Evolutionary conservation across 2,888 invertebrate genomes (phyloP), one percentile per base, ranked within the genome.

Genomic region (Meliscaeva auricollis): DNA sequence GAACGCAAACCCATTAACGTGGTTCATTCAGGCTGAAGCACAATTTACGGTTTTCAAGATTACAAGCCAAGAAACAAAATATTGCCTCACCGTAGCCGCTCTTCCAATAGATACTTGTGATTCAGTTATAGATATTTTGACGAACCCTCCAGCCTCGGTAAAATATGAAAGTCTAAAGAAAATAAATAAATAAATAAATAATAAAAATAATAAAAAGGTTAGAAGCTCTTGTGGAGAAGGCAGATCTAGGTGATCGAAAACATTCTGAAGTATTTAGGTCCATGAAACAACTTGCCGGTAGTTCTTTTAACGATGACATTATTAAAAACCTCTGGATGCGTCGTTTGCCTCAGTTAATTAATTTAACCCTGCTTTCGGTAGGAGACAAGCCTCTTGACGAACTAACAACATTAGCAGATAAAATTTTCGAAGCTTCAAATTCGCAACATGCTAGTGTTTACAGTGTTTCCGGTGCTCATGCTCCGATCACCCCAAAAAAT

Each of bases 331-430:
- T 64, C 2, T 64, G 64, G 44, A 62, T 62, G 44, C 30, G 44
- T 13, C n/a, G 44, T 2, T 30, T 54, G 15, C 54, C 38, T 8
- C 74, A 74, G 8, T 17, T 44, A 0, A 54, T 64, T 6, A 64
- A 74, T 15, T 64, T 74, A 17, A 38, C 50, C 0, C n/a, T 75
- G 4, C 26, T 66, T 38, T 75, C 56, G 11, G 64, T 56, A 4
- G 66, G 26, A 11, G 58, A 32, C 0, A 72, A 72, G 4, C 1
- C 22, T 1, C n/a, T 60, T 56, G 15, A n/a, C 1, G 66, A 66
- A 9, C n/a, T 69, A 8, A 50, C 68, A 9, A 8, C 17, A 2
- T 22, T 69, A 6, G 76, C 76, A 2, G 76, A 76, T 13, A 76
- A 68, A 15, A 76, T 76, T 50, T 68, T 13, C 38, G 68, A 68